Conservation (phyloP, 2,888 invertebrate species). For the Laothoe populi region DNA sequence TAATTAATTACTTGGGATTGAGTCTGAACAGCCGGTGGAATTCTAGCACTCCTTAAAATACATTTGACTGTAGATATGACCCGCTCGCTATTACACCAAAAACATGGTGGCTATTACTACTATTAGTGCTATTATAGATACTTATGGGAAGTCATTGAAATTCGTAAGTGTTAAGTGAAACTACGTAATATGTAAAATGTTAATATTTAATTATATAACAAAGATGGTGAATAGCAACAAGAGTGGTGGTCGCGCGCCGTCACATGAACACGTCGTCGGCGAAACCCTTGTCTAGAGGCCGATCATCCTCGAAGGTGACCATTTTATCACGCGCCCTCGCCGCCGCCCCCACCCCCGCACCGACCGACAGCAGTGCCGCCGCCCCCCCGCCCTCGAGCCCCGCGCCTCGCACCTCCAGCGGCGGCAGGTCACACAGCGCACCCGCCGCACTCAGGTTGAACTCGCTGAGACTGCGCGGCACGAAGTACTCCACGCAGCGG, state of each 20-base stretch:
- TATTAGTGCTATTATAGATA: no score
- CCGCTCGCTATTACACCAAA: neutral
- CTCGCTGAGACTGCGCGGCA: slow-evolving; percentile 93
- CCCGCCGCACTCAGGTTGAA: slow-evolving; percentile 89
- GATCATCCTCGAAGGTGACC: slow-evolving; percentile 93
- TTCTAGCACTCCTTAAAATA: no score
- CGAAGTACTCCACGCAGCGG: slow-evolving; percentile 91
- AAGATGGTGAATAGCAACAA: slow-evolving; percentile 60
- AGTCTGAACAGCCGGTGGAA: no score
- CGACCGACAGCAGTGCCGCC: slow-evolving; percentile 65
- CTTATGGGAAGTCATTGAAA: no score
- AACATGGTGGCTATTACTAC: no score
- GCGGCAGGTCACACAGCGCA: slow-evolving; percentile 21
- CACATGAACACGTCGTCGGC: slow-evolving; percentile 93
- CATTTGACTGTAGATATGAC: no score
- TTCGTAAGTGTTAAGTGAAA: neutral
- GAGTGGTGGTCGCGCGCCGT: slow-evolving; percentile 61
- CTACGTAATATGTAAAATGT: slow-evolving; percentile 36
- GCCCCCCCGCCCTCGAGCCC: slow-evolving; percentile 38
- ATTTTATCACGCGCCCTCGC: slow-evolving; percentile 86
- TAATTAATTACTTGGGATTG: no score
- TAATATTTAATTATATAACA: slow-evolving; percentile 66
- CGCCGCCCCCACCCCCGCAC: slow-evolving; percentile 54
- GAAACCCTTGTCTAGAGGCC: slow-evolving; percentile 70
- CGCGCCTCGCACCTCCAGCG: slow-evolving; percentile 47